These are phyloP conservation scores for Knipowitschia caucasica DNA, from an alignment of 2,797 vertebrate genomes.

Conservation along the genomic window DNA sequence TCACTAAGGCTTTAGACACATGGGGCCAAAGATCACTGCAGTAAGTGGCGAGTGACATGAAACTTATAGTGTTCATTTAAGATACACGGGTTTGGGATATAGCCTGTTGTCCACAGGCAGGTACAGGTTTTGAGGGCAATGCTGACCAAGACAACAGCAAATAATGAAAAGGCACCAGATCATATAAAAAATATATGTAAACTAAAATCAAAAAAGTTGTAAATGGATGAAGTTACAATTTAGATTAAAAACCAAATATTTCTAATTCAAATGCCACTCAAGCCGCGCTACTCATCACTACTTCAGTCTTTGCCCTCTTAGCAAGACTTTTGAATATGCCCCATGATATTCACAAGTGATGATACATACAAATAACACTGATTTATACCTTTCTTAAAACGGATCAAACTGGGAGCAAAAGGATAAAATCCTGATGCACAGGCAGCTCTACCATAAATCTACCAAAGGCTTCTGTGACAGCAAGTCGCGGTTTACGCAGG, in stretches of 20 bases:
- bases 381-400: not conserved
- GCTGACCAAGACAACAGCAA: too few relatives aligned
- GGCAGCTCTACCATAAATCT: conserved; percentile 7
- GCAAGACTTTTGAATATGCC: not conserved
- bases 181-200: too few relatives aligned
- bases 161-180: too few relatives aligned
- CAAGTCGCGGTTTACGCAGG: conserved; percentile 38
- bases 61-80: not conserved
- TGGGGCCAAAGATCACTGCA: conserved; percentile 41
- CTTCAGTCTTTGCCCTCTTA: conserved; percentile 3
- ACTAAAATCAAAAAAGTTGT: too few relatives aligned
- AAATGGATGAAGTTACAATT: too few relatives aligned
- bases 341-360: too few relatives aligned
- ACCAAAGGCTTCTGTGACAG: conserved; percentile 20
- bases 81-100: not conserved
- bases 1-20: conserved; percentile 45
- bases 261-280: not conserved
- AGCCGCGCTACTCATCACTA: not conserved
- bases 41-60: conserved; percentile 28
- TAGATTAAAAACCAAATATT: too few relatives aligned
- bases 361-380: not conserved
- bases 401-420: conserved; percentile 8
- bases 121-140: too few relatives aligned
- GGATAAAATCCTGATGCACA: conserved; percentile 9
- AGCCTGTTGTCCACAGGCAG: too few relatives aligned